A percentile compares a stretch with the other conserved stretches of the same genome.
These are phyloP conservation scores for Drosophila fungiperda DNA, from an alignment of 2,888 invertebrate genomes.

Conservation along the genomic window DNA sequence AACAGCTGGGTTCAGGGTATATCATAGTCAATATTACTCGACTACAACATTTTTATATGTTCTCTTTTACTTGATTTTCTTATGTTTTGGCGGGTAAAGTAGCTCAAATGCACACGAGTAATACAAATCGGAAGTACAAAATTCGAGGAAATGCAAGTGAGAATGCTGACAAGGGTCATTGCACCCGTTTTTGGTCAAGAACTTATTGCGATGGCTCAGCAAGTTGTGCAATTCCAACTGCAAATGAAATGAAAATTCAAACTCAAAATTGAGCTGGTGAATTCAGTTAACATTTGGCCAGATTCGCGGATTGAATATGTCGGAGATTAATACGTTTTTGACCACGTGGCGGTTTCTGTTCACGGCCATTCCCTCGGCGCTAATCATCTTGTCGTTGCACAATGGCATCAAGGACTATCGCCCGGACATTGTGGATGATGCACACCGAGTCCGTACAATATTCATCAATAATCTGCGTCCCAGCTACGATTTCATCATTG, in stretches of 20 bases:
- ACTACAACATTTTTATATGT: not conserved
- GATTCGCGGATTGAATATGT: constrained; percentile 37
- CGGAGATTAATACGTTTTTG: constrained; percentile 79
- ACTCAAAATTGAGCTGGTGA: not conserved
- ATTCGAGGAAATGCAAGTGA: not conserved
- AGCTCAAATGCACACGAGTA: not conserved
- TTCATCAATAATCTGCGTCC: constrained; percentile 86
- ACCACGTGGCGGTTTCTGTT: constrained; percentile 88
- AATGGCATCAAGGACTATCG: constrained; percentile 88
- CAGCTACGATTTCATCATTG: constrained; percentile 91
- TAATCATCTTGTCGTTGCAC: constrained; percentile 88
- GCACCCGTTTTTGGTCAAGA: constrained; percentile 19
- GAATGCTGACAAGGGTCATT: constrained; percentile 34
- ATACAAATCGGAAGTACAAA: too few relatives aligned
- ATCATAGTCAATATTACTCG: not conserved
- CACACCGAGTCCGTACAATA: constrained; percentile 87
- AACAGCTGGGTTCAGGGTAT: not conserved
- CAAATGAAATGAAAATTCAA: not conserved
- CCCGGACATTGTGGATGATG: constrained; percentile 90
- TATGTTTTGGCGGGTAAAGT: not conserved
- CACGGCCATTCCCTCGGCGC: constrained; percentile 88
- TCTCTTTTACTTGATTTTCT: not conserved
- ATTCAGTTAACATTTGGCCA: constrained; percentile 4
- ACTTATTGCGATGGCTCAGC: constrained; percentile 24
- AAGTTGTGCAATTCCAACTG: not conserved